Evolutionary conservation across 2,113 vertebrate genomes (phyloP).

Genomic region (Lepisosteus oculatus): DNA sequence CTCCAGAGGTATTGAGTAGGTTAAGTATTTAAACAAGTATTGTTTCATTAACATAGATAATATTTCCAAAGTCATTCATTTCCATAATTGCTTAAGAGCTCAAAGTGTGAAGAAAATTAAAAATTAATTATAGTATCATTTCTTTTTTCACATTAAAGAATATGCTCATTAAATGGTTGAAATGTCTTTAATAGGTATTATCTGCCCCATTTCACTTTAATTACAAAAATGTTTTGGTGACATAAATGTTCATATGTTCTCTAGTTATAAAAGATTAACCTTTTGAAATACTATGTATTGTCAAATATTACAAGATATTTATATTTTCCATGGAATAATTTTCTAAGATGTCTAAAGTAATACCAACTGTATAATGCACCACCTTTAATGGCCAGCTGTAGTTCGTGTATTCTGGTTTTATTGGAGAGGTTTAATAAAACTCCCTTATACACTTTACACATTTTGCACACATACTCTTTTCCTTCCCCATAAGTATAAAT

Average conservation of each 20-base stretch:
- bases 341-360: too few relatives aligned
- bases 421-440: too few relatives aligned
- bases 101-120: conserved; percentile 22
- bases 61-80: conserved; percentile 41
- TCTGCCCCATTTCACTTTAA: conserved; percentile 63
- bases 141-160: conserved; percentile 54
- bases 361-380: too few relatives aligned
- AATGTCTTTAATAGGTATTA: conserved; percentile 64
- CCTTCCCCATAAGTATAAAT: too few relatives aligned
- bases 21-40: conserved; percentile 22
- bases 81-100: conserved; percentile 29
- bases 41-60: conserved; percentile 50
- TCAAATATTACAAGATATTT: neutral
- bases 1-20: conserved; percentile 30
- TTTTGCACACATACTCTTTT: too few relatives aligned
- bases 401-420: too few relatives aligned
- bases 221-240: conserved; percentile 52
- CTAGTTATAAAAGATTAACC: conserved; percentile 36
- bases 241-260: conserved; percentile 20
- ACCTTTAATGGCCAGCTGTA: too few relatives aligned
- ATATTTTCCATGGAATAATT: too few relatives aligned
- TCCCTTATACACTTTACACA: too few relatives aligned
- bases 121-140: conserved; percentile 37
- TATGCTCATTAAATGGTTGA: conserved; percentile 57
- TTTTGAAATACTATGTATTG: conserved; percentile 15